Evolutionary conservation across 2,797 vertebrate genomes (phyloP).

Genomic region (Acanthurus lineatus): DNA sequence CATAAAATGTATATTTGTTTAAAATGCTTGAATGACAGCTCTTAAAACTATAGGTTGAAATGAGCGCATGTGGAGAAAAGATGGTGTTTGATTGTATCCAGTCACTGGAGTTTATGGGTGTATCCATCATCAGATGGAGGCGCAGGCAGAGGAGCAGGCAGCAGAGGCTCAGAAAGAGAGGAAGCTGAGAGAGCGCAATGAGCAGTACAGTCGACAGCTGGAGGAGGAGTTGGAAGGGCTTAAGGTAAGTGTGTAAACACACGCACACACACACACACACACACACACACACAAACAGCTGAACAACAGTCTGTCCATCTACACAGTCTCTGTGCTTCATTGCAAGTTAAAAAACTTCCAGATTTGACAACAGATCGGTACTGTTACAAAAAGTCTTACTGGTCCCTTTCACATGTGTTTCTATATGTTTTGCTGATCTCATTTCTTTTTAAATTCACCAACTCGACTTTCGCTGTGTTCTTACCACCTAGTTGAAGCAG

Average conservation of each 20-base stretch:
- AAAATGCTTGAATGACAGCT: not conserved
- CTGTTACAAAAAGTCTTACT: not conserved
- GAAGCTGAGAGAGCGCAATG: constrained; percentile 94
- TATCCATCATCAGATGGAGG: constrained; percentile 88
- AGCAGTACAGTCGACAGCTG: constrained; percentile 94
- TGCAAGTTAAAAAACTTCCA: not conserved
- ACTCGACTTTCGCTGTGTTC: not conserved
- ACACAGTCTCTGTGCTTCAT: not conserved
- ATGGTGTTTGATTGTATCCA: not conserved
- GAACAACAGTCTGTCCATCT: not conserved
- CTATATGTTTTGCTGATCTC: not conserved
- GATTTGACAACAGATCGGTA: not conserved
- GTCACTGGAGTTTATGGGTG: constrained; percentile 1
- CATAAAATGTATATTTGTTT: not conserved
- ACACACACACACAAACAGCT: constrained; percentile 21
- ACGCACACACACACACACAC: constrained; percentile 15
- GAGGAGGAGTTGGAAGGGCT: constrained; percentile 95
- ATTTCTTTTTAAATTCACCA: not conserved
- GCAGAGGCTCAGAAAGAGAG: constrained; percentile 95
- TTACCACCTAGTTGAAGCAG: constrained; percentile 88
- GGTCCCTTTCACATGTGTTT: not conserved
- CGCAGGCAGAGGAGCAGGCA: constrained; percentile 89
- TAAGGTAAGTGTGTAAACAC: constrained; percentile 85
- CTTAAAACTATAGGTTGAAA: not conserved
- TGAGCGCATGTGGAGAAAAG: not conserved